Evolutionary conservation across 2,797 vertebrate species (phyloP).

Genomic region (Bryconaethiops microstoma): DNA sequence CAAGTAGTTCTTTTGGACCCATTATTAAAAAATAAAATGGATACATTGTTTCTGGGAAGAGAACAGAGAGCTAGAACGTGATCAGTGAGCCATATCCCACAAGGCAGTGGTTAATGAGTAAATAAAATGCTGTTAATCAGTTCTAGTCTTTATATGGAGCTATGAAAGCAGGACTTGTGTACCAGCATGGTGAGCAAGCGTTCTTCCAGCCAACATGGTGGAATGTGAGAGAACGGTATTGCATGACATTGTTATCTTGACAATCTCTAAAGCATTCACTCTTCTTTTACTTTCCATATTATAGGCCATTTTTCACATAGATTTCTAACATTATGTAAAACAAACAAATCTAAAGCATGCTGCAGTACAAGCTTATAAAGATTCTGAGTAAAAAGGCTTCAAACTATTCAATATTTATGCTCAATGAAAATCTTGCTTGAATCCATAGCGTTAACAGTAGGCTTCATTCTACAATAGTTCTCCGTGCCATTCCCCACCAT

Average conservation of each 20-base stretch:
- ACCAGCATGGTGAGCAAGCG: neutral
- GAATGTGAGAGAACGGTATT: slow-evolving; percentile 31
- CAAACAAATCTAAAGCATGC: neutral
- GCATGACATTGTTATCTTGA: neutral
- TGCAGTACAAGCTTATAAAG: no score
- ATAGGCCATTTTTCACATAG: neutral
- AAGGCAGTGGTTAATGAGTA: slow-evolving; percentile 10
- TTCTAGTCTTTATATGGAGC: neutral
- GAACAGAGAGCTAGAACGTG: neutral
- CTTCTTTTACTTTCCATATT: neutral
- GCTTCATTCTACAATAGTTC: neutral
- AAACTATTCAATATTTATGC: neutral
- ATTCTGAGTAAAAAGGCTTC: neutral
- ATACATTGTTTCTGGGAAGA: neutral
- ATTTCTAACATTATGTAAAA: neutral
- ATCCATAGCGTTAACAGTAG: neutral
- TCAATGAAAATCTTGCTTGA: neutral
- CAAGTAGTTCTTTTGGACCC: neutral
- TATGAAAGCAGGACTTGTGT: neutral
- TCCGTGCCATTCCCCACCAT: neutral
- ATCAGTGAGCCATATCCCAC: neutral
- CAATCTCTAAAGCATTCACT: neutral
- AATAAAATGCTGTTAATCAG: neutral
- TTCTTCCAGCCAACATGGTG: neutral
- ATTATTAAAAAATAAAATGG: neutral